These are phyloP conservation scores for Neogobius melanostomus DNA, from an alignment of 2,113 vertebrate genomes.

Conservation along the genomic window DNA sequence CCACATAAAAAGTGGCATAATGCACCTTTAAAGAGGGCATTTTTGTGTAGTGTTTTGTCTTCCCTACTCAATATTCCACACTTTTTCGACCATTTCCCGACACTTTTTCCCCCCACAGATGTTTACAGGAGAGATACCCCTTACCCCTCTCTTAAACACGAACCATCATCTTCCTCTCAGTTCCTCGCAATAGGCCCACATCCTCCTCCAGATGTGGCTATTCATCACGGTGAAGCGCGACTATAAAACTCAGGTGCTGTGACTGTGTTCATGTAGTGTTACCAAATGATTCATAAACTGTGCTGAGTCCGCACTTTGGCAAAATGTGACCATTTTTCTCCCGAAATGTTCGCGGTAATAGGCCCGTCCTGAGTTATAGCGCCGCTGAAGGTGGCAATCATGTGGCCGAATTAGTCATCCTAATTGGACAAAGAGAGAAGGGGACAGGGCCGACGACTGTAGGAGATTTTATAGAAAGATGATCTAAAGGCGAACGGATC, in stretches of 20 bases:
- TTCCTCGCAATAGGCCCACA: constrained; percentile 40
- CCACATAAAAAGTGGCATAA: too few species aligned
- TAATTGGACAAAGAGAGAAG: constrained; percentile 33
- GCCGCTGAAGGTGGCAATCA: constrained; percentile 60
- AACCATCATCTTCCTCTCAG: constrained; percentile 27
- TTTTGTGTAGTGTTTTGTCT: too few species aligned
- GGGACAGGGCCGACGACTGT: constrained; percentile 19
- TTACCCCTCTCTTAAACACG: constrained; percentile 30
- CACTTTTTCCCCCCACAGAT: background rate
- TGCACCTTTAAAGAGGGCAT: too few species aligned
- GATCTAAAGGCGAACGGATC: background rate
- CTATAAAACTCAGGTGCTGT: constrained; percentile 54
- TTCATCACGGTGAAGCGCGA: constrained; percentile 44
- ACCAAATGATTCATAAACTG: constrained; percentile 68
- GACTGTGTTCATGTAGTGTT: constrained; percentile 56
- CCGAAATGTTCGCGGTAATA: constrained; percentile 45
- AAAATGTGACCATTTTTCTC: constrained; percentile 61
- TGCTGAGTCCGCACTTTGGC: constrained; percentile 62
- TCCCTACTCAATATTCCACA: background rate
- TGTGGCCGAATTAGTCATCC: constrained; percentile 58
- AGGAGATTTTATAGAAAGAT: constrained; percentile 5
- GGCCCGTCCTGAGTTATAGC: constrained; percentile 43
- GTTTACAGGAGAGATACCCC: background rate
- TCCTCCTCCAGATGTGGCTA: constrained; percentile 41
- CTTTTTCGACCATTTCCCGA: background rate